These are phyloP conservation scores for Halcyon leucocephala DNA, from an alignment of 2,797 vertebrate genomes.

Conservation along the genomic window DNA sequence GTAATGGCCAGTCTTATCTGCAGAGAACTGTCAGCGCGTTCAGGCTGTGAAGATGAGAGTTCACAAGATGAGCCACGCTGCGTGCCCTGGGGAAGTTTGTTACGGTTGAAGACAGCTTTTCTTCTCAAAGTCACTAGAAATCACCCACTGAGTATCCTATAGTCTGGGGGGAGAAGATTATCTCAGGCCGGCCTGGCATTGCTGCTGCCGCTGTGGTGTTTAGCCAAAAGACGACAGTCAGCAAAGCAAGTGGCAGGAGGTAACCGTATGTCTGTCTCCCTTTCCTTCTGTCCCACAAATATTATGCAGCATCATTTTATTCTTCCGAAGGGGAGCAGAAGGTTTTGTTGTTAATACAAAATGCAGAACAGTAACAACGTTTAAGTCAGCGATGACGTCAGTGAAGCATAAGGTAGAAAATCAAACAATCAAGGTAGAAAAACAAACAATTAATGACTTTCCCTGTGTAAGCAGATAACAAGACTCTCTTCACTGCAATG, in stretches of 20 bases:
- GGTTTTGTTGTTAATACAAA: not conserved
- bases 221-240: not conserved
- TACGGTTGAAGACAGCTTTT: not conserved
- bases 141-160: not conserved
- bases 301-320: not conserved
- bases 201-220: not conserved
- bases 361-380: not conserved
- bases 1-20: not conserved
- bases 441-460: not conserved
- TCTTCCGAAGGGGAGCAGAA: not conserved
- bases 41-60: not conserved
- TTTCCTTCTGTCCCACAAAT: not conserved
- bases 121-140: not conserved
- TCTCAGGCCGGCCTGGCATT: not conserved
- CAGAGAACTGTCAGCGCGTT: not conserved
- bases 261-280: not conserved
- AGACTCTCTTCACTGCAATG: not conserved
- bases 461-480: not conserved
- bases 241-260: conserved; percentile 5
- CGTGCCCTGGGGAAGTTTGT: not conserved
- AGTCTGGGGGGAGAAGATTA: not conserved
- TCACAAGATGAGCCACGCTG: not conserved
- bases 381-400: not conserved
- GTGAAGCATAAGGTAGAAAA: not conserved
- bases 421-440: not conserved